Evolutionary conservation across 2,797 vertebrate species (phyloP).

Genomic region (Chloroceryle amazona): DNA sequence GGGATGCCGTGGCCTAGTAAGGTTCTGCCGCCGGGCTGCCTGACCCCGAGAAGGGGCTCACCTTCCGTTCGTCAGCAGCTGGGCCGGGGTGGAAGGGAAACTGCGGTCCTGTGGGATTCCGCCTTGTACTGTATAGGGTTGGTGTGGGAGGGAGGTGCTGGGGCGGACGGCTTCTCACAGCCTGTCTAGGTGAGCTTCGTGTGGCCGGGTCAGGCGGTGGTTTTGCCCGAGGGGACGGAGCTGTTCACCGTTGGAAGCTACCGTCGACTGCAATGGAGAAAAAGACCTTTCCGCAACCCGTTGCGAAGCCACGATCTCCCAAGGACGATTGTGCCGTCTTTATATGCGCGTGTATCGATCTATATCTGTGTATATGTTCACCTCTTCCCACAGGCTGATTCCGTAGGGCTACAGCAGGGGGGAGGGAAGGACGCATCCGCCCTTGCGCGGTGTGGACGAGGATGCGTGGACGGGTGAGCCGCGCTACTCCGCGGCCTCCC

Average conservation of each 20-base stretch:
- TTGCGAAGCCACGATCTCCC: slow-evolving; percentile 18
- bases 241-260: not conserved
- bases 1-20: not conserved
- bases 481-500: not conserved
- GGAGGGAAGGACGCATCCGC: not conserved
- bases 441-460: not conserved
- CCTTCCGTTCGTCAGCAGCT: not conserved
- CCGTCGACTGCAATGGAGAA: not conserved
- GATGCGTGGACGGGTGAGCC: not conserved
- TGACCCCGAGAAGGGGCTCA: not conserved
- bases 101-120: not conserved
- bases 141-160: not conserved
- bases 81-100: not conserved
- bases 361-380: accelerated
- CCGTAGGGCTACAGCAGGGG: not conserved
- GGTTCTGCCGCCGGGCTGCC: not conserved
- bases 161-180: not conserved
- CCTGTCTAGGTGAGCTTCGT: not conserved
- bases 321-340: not conserved
- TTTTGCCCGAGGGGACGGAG: not conserved
- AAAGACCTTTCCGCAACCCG: not conserved
- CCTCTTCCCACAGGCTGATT: not conserved
- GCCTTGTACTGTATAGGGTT: not conserved
- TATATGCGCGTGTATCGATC: accelerated
- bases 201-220: not conserved